A percentile compares a stretch with the other conserved stretches of the same genome.
phyloP scores from a whole-genome alignment of 2,113 vertebrate species.

The Rhagologus leucostigma region DNA sequence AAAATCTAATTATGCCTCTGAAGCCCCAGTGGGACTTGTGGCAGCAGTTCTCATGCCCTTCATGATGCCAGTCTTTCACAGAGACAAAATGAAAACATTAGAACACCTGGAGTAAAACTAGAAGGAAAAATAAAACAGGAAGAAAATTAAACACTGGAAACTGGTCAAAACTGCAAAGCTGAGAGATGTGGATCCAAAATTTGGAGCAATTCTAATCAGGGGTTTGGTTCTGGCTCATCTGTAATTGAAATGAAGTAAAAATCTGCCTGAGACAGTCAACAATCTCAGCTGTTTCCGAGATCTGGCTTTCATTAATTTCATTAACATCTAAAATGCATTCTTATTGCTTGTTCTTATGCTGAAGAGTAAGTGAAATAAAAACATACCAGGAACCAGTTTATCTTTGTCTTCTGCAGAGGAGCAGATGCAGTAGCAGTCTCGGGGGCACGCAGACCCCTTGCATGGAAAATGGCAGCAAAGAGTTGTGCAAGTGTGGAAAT shows the following conservation, averaged over 20 bases:
- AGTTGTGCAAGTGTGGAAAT: background rate
- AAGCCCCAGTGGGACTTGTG: background rate
- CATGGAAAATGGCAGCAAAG: background rate
- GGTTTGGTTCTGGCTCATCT: slow-evolving; percentile 49
- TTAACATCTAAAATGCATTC: slow-evolving; percentile 65
- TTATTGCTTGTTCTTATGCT: slow-evolving; percentile 57
- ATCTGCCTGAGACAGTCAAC: slow-evolving; percentile 64
- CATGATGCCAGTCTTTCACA: background rate
- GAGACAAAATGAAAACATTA: background rate
- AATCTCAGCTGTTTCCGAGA: slow-evolving; percentile 50
- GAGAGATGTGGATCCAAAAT: slow-evolving; percentile 38
- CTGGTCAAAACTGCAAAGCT: slow-evolving; percentile 18
- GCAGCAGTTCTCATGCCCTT: background rate
- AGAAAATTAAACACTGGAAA: slow-evolving; percentile 13
- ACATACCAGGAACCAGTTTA: slow-evolving; percentile 23
- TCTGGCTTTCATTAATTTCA: slow-evolving; percentile 66
- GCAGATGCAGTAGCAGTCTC: slow-evolving; percentile 25
- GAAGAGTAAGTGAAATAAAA: slow-evolving; percentile 36
- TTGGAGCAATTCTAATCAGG: slow-evolving; percentile 46
- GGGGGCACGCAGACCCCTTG: background rate
- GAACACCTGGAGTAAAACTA: slow-evolving; percentile 24
- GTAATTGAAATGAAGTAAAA: slow-evolving; percentile 64
- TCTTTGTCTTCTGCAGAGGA: slow-evolving; percentile 17
- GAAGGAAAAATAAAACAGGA: background rate
- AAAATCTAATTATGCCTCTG: background rate